Evolutionary conservation across 2,113 vertebrate genomes (phyloP), one percentile per base, ranked within the genome.

Genomic region (Macheiramphus alcinus): DNA sequence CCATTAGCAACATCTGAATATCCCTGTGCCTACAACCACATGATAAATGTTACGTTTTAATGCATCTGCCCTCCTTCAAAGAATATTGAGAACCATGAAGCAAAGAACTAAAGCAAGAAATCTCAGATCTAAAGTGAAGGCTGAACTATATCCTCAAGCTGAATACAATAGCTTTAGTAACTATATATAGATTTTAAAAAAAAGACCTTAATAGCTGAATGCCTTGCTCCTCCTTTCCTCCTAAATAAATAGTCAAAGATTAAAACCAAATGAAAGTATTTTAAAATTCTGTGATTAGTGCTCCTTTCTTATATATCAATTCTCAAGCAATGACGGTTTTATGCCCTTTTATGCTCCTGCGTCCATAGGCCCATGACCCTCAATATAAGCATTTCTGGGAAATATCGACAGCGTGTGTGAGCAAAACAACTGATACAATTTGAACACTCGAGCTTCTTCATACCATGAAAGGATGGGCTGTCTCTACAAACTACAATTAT

Each of bases 61-160:
- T 62, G 45, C 40, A 38, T 18, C 87, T 63, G 93, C 73, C 76
- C 73, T 87, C 58, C 76, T 96, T 79, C 50, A 89, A 94, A 94
- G 80, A 72, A 88, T 75, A 95, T 0, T 84, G 79, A 85, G 61
- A 93, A 70, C 29, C 31, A 14, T 25, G 38, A 75, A 94, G 83
- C 56, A 92, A 93, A 96, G 85, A 96, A 73, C 81, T 34, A 38
- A 86, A 93, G 90, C 79, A 95, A 86, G 48, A 71, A 75, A 76
- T 42, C 56, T 68, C 73, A 42, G 34, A 86, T 73, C 61, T 81
- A 47, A 94, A 93, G 61, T 31, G 67, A 97, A 91, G 87, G 91
- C 61, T 97, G 94, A 97, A 94, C 66, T 85, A 88, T 45, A 96
- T 78, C 50, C 95, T 87, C 71, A 91, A 94, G 83, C n/a, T 86